Conservation (phyloP, 2,113 vertebrate genomes). For the Poeciliopsis occidentalis region DNA sequence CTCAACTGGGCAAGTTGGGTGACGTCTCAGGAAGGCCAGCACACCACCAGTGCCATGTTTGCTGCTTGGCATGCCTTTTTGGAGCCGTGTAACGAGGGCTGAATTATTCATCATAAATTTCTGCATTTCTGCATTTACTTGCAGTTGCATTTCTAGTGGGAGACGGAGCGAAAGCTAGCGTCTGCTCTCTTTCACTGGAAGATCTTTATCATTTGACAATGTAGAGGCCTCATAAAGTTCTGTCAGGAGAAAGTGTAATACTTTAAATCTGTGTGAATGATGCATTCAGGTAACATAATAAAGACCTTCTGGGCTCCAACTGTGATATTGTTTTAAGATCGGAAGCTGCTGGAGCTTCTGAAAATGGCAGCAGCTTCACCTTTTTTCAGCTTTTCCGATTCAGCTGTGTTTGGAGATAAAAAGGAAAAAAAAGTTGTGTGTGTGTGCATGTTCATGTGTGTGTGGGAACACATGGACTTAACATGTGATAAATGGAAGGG, state of each 20-base stretch:
- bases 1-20: slow-evolving; percentile 23
- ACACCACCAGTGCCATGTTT: slow-evolving; percentile 26
- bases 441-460: not conserved
- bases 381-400: slow-evolving; percentile 62
- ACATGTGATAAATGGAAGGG: slow-evolving; percentile 63
- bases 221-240: not conserved
- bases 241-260: not conserved
- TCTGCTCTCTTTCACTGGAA: slow-evolving; percentile 18
- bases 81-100: slow-evolving; percentile 36
- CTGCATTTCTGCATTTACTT: slow-evolving; percentile 54
- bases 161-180: slow-evolving; percentile 2
- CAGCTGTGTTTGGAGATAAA: slow-evolving; percentile 35
- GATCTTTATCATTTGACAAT: slow-evolving; percentile 27
- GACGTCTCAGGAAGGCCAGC: slow-evolving; percentile 55
- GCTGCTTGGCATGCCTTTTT: slow-evolving; percentile 50
- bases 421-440: slow-evolving; percentile 19
- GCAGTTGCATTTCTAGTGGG: slow-evolving; percentile 35
- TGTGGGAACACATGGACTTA: slow-evolving; percentile 3
- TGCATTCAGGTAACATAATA: slow-evolving; percentile 8
- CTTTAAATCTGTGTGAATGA: not conserved
- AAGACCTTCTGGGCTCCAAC: slow-evolving; percentile 23
- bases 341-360: slow-evolving; percentile 19
- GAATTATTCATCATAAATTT: slow-evolving; percentile 70
- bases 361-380: slow-evolving; percentile 47
- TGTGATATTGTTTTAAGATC: slow-evolving; percentile 40